A percentile compares a stretch with the other conserved stretches of the same genome.
Conservation (phyloP, 2,113 vertebrate genomes). For the Tauraco erythrolophus region DNA sequence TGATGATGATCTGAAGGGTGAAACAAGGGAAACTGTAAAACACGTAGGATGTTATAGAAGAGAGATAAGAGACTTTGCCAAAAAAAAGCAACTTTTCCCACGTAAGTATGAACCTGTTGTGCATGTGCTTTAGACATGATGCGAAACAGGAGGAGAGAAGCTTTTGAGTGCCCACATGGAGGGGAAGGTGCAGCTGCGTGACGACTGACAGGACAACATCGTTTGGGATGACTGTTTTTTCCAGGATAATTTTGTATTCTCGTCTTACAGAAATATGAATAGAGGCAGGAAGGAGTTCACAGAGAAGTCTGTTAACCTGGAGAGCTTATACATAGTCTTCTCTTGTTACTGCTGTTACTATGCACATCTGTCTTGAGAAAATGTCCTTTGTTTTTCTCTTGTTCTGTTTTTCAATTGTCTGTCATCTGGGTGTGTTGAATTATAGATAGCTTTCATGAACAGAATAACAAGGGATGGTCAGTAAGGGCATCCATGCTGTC, state of each 20-base stretch:
- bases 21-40: neutral
- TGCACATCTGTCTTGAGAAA: neutral
- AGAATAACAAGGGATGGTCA: neutral
- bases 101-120: neutral
- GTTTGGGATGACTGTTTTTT: neutral
- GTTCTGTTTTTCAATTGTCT: neutral
- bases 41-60: neutral
- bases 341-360: neutral
- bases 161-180: neutral
- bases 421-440: neutral
- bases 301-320: neutral
- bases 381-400: neutral
- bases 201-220: rapidly evolving
- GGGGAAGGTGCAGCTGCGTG: neutral
- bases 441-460: neutral
- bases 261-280: neutral
- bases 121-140: neutral
- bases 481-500: neutral
- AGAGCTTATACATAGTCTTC: neutral
- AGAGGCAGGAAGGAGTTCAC: neutral
- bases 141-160: neutral
- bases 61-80: neutral
- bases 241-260: neutral
- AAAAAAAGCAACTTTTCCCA: neutral
- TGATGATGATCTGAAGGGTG: neutral